Conservation (phyloP, 92 coral and sea anemone species). For the Epizoanthus scotinus region DNA sequence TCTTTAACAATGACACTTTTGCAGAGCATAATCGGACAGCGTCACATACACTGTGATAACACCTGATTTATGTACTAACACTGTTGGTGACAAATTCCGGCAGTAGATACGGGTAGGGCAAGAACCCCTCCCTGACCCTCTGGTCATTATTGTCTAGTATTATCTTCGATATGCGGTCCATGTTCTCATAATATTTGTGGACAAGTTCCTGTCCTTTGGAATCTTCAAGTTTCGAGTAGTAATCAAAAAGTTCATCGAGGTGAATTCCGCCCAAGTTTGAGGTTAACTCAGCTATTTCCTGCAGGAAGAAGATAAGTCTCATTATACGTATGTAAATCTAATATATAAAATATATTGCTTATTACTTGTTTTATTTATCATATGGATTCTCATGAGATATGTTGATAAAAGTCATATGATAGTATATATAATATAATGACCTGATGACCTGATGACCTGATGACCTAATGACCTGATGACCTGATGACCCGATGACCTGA, state of each 20-base stretch:
- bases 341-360: no score
- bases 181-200: constrained; percentile 60
- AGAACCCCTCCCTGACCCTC: constrained; percentile 65
- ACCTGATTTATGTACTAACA: constrained; percentile 64
- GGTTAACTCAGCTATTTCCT: constrained; percentile 92
- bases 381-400: no score
- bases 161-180: constrained; percentile 54
- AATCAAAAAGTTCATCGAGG: constrained; percentile 90
- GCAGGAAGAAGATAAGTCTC: no score
- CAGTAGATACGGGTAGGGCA: constrained; percentile 90
- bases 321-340: no score
- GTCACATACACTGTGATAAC: no score
- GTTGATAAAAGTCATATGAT: no score
- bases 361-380: no score
- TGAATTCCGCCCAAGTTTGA: constrained; percentile 92
- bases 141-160: constrained; percentile 75
- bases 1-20: no score
- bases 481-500: no score
- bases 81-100: constrained; percentile 92
- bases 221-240: constrained; percentile 76
- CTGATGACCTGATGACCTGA: neutral
- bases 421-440: no score
- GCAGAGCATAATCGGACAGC: no score
- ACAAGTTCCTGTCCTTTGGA: constrained; percentile 62
- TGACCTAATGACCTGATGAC: no score